Evolutionary conservation across 2,113 vertebrate genomes (phyloP).

Genomic region (Myotis yumanensis): DNA sequence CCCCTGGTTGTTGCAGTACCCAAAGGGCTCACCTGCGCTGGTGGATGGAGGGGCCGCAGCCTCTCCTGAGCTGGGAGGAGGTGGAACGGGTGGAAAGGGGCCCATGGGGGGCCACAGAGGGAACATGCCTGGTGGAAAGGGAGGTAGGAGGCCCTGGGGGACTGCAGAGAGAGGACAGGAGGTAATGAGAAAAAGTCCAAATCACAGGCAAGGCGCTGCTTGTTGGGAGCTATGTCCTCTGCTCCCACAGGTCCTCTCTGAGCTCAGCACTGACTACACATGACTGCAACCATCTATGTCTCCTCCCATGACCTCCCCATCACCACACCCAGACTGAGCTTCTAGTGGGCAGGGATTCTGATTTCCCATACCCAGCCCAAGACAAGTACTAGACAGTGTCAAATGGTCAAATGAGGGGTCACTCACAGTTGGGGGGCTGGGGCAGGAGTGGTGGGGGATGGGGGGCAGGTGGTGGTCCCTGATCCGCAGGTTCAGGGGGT

Average conservation of each 20-base stretch:
- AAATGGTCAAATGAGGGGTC: not conserved
- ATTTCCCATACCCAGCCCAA: not conserved
- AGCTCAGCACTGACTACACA: not conserved
- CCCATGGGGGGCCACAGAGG: slow-evolving; percentile 92
- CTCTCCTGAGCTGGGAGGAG: slow-evolving; percentile 75
- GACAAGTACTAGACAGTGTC: not conserved
- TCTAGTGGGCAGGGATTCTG: not conserved
- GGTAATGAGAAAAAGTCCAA: not conserved
- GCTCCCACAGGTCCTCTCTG: not conserved
- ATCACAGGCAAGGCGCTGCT: too few relatives aligned
- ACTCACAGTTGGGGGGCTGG: slow-evolving; percentile 90
- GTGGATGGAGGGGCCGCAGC: slow-evolving; percentile 35
- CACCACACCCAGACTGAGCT: not conserved
- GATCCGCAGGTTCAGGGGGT: slow-evolving; percentile 82
- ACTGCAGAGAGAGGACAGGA: slow-evolving; percentile 78
- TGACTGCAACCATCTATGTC: not conserved
- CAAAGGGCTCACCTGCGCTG: slow-evolving; percentile 72
- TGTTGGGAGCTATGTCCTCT: not conserved
- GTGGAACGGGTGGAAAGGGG: slow-evolving; percentile 91
- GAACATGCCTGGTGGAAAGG: slow-evolving; percentile 94
- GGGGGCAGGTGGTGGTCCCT: slow-evolving; percentile 70
- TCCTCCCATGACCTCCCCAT: not conserved
- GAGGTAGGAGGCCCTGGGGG: slow-evolving; percentile 92
- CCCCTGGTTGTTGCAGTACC: too few relatives aligned
- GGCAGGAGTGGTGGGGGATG: slow-evolving; percentile 80